phyloP scores from a whole-genome alignment of 2,113 vertebrate genomes.

The Oophaga pumilio region DNA sequence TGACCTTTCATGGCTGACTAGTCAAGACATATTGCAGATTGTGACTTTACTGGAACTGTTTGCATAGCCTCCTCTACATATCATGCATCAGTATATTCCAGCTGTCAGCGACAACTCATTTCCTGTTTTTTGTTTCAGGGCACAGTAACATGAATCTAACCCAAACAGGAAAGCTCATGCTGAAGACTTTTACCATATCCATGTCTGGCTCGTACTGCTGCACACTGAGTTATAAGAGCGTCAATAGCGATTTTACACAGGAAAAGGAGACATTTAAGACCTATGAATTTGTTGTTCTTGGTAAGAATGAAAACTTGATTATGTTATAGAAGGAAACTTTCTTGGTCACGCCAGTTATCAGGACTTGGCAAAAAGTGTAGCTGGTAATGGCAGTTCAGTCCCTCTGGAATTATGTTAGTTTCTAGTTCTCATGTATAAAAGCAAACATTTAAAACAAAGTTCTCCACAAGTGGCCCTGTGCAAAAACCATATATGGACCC shows the following conservation, averaged over 20 bases:
- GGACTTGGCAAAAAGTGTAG: not conserved
- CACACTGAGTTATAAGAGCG: conserved; percentile 67
- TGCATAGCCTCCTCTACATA: conserved; percentile 58
- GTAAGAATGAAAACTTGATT: conserved; percentile 62
- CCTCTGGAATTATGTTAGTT: not conserved
- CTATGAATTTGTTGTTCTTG: conserved; percentile 72
- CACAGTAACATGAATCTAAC: conserved; percentile 61
- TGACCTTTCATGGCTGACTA: conserved; percentile 54
- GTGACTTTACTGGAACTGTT: conserved; percentile 53
- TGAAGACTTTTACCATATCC: conserved; percentile 67
- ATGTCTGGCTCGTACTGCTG: conserved; percentile 75
- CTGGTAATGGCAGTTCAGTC: not conserved
- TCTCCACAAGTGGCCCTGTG: not conserved
- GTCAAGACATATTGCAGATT: conserved; percentile 43
- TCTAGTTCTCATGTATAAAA: not conserved
- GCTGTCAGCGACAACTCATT: conserved; percentile 56
- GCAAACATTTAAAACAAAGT: not conserved
- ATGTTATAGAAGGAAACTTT: not conserved
- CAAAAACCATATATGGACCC: too few species aligned
- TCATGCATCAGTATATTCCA: conserved; percentile 54
- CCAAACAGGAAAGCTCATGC: conserved; percentile 68
- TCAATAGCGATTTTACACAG: conserved; percentile 57
- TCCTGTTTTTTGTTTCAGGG: conserved; percentile 68
- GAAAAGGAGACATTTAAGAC: conserved; percentile 49
- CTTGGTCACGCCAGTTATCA: not conserved